These are phyloP conservation scores for Setophaga coronata DNA, from an alignment of 2,113 vertebrate genomes.

Conservation along the genomic window DNA sequence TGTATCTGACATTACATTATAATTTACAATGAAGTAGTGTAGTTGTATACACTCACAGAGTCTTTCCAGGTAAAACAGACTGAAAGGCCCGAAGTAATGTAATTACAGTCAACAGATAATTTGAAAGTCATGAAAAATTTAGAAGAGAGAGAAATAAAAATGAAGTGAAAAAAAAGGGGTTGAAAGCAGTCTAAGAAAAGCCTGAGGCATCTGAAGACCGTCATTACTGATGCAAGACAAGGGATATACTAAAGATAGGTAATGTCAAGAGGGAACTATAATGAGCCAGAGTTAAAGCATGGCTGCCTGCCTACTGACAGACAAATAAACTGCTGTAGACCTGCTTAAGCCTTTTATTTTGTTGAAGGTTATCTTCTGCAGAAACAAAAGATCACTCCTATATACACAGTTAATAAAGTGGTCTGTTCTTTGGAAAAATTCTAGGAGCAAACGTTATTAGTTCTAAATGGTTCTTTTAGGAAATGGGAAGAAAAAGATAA, in stretches of 20 bases:
- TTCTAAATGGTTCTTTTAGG: neutral
- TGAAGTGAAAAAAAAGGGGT: neutral
- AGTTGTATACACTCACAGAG: neutral
- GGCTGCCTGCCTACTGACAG: neutral
- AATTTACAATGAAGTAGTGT: neutral
- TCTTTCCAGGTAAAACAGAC: neutral
- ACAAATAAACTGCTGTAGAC: neutral
- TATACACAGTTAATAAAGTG: neutral
- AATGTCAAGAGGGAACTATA: neutral
- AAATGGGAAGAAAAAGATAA: neutral
- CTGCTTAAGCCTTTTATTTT: neutral
- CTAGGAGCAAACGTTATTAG: neutral
- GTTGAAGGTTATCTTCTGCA: neutral
- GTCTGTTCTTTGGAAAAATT: neutral
- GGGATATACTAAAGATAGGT: neutral
- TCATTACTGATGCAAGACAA: neutral
- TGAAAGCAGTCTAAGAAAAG: constrained; percentile 25
- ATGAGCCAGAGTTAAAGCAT: neutral
- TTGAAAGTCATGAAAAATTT: constrained; percentile 21
- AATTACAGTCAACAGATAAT: constrained; percentile 9
- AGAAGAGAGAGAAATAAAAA: neutral
- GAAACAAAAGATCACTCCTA: neutral
- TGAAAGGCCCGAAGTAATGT: neutral
- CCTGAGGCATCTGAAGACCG: constrained; percentile 1
- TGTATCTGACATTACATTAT: neutral